phyloP scores from a whole-genome alignment of 92 coral and sea anemone genomes.

The Epizoanthus ramosus region DNA sequence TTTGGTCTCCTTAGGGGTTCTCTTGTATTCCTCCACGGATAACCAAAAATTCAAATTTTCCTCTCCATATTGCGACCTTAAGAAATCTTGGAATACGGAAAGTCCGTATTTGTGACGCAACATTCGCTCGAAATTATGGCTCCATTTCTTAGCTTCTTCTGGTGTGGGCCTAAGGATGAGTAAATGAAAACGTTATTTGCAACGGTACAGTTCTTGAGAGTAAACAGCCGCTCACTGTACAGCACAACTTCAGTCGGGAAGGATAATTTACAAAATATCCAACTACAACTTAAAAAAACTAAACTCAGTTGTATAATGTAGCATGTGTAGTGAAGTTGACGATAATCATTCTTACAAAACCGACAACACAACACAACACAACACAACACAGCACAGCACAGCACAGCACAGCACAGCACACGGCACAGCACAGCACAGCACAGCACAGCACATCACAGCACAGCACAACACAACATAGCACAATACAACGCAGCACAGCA shows the following conservation, averaged over 20 bases:
- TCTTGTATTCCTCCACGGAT: slow-evolving; percentile 90
- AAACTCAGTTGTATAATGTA: too few relatives aligned
- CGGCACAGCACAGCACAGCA: background rate
- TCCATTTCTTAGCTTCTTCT: slow-evolving; percentile 89
- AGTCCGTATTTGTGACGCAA: slow-evolving; percentile 83
- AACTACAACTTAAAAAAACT: too few relatives aligned
- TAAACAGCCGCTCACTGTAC: background rate
- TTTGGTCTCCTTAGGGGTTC: slow-evolving; percentile 47
- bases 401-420: too few relatives aligned
- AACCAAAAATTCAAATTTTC: slow-evolving; percentile 96
- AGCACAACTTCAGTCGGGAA: too few relatives aligned
- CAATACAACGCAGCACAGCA: too few relatives aligned
- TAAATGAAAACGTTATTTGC: background rate
- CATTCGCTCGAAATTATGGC: slow-evolving; percentile 74
- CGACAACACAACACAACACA: too few relatives aligned
- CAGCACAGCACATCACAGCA: background rate
- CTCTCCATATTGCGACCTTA: slow-evolving; percentile 90
- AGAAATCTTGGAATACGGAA: slow-evolving; percentile 84
- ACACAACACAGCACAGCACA: too few relatives aligned
- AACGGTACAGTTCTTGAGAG: background rate
- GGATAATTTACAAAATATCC: too few relatives aligned
- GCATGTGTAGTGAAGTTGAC: too few relatives aligned
- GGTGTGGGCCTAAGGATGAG: slow-evolving; percentile 70
- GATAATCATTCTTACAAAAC: too few relatives aligned
- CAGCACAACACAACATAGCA: background rate